Evolutionary conservation across 2,797 vertebrate genomes (phyloP).

Genomic region (Pogoniulus pusillus): DNA sequence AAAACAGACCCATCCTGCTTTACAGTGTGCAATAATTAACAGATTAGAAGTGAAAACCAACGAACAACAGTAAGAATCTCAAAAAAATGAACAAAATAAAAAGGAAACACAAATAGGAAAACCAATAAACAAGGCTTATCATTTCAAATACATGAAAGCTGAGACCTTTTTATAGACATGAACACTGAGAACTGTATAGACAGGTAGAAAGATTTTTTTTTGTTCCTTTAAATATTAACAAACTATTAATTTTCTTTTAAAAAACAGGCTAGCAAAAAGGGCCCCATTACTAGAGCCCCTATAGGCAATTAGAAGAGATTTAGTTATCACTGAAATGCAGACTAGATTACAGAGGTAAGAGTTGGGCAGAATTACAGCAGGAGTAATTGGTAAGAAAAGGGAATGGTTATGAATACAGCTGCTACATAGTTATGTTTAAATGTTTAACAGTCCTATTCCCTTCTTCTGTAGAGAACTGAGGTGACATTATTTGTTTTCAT

Average conservation of each 20-base stretch:
- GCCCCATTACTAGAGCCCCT: neutral
- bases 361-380: neutral
- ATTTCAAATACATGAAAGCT: neutral
- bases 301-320: neutral
- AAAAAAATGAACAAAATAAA: too few species aligned
- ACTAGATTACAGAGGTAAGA: neutral
- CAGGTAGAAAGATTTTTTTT: neutral
- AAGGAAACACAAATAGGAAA: neutral
- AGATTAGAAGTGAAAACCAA: neutral
- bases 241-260: neutral
- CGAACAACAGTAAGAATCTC: neutral
- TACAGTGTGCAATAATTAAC: neutral
- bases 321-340: neutral
- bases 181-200: neutral
- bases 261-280: neutral
- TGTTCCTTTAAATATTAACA: neutral
- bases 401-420: neutral
- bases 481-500: neutral
- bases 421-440: neutral
- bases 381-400: neutral
- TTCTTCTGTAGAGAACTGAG: neutral
- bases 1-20: neutral
- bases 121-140: neutral
- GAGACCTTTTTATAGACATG: neutral
- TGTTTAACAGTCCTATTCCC: neutral